phyloP scores from a whole-genome alignment of 2,888 invertebrate genomes.

The Lumbricus terrestris region DNA sequence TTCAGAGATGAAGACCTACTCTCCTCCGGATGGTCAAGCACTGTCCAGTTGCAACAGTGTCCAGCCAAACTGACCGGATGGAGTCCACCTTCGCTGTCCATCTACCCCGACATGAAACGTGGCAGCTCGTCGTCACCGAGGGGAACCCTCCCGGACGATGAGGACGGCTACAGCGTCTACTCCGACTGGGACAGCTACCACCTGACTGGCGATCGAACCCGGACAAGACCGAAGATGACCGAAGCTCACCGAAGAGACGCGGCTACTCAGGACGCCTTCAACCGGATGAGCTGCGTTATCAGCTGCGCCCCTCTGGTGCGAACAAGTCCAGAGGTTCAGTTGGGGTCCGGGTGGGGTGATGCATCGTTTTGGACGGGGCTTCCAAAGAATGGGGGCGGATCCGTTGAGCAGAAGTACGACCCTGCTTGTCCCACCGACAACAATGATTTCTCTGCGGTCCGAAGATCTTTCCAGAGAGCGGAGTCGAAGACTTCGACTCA shows the following conservation, averaged over 20 bases:
- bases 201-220: background rate
- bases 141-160: background rate
- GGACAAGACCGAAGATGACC: background rate
- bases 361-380: background rate
- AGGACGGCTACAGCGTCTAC: background rate
- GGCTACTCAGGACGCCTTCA: background rate
- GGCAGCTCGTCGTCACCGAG: background rate
- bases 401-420: background rate
- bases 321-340: background rate
- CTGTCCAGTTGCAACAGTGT: background rate
- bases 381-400: background rate
- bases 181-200: slow-evolving; percentile 3
- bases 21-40: background rate
- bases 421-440: background rate
- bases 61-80: background rate
- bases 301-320: background rate
- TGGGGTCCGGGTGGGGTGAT: background rate
- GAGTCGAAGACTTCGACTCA: too few species aligned
- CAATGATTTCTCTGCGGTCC: background rate
- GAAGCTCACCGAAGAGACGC: background rate
- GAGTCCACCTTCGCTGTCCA: background rate
- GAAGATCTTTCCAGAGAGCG: background rate
- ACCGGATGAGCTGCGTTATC: background rate
- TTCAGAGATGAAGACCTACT: background rate
- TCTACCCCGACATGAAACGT: background rate